Evolutionary conservation across 2,888 invertebrate genomes (phyloP).

Genomic region (Podotricha telesiphe): DNA sequence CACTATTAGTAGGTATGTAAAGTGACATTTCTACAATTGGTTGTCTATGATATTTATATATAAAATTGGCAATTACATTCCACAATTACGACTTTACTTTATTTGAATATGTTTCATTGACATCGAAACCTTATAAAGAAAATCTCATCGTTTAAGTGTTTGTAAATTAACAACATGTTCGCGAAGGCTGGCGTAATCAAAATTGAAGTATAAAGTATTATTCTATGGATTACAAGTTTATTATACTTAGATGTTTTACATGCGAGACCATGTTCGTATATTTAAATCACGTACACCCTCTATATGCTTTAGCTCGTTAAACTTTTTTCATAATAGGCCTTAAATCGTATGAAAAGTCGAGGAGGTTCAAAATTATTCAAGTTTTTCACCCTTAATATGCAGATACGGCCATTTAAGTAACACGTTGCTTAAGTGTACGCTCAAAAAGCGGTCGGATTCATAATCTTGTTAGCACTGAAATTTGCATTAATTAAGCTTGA

Average conservation of each 20-base stretch:
- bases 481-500: slow-evolving; percentile 83
- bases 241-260: slow-evolving; percentile 7
- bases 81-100: background rate
- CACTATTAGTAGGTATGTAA: background rate
- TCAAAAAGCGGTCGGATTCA: slow-evolving; percentile 80
- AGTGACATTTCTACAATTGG: background rate
- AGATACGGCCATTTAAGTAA: slow-evolving; percentile 64
- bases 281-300: slow-evolving; percentile 28
- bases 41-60: background rate
- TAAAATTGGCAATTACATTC: background rate
- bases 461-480: slow-evolving; percentile 84
- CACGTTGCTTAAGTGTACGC: slow-evolving; percentile 63
- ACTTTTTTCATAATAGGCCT: slow-evolving; percentile 39
- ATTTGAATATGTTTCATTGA: background rate
- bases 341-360: slow-evolving; percentile 44
- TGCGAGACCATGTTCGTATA: slow-evolving; percentile 11
- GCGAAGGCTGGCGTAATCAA: background rate
- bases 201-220: slow-evolving; percentile 4
- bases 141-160: background rate
- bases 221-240: background rate
- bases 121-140: slow-evolving; percentile 2
- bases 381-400: slow-evolving; percentile 52
- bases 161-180: background rate
- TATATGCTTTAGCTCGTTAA: slow-evolving; percentile 30
- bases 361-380: slow-evolving; percentile 46